Base-by-base conservation (phyloP, 2,888 invertebrate genomes). In the Nasonovia ribisnigri region DNA sequence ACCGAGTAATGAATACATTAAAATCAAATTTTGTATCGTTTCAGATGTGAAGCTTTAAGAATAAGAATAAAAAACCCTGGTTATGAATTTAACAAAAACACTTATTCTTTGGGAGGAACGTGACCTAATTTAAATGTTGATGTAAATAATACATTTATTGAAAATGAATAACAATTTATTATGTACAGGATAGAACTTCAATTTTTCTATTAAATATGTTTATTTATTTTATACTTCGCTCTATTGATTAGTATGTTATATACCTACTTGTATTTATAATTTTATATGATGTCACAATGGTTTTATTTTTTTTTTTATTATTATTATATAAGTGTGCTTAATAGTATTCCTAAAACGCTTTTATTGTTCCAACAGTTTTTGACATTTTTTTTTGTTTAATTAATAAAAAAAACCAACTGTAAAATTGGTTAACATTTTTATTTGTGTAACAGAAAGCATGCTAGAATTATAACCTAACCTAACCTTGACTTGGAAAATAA, bases 21-120 rank as follows among this genome's bases (percentile, higher is more conserved):
- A 36, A 42, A 90, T 5, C 16, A 43, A 8, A 36, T n/a, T 36
- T 43, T 16, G 0, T 54, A 54, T 84, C 10, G 36, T 88, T 92
- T 36, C 87, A 92, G 92, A 29, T 92, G 92, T 67, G 92, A 92
- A 67, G 29, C 92, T 10, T 51, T 88, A 11, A 87, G 92, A 29
- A 20, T 10, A 0, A 92, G 29, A 88, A 67, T 29, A 6, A 92
- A 92, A 51, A 92, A 88, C 20, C 10, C 57, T 4, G n/a, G 16
- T 42, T 67, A 88, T 24, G 60, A 92, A 36, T 92, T 92, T 10
- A 92, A 67, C 20, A 87, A 67, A 51, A 92, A 88, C 29, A 42
- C 26, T 42, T 92, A 92, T 88, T 42, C 87, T 20, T 29, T 92
- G 36, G 92, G 43, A 36, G 86, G 60, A 42, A 36, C 43, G 29